phyloP scores from a whole-genome alignment of 2,797 vertebrate species.

The Lagodon rhomboides region DNA sequence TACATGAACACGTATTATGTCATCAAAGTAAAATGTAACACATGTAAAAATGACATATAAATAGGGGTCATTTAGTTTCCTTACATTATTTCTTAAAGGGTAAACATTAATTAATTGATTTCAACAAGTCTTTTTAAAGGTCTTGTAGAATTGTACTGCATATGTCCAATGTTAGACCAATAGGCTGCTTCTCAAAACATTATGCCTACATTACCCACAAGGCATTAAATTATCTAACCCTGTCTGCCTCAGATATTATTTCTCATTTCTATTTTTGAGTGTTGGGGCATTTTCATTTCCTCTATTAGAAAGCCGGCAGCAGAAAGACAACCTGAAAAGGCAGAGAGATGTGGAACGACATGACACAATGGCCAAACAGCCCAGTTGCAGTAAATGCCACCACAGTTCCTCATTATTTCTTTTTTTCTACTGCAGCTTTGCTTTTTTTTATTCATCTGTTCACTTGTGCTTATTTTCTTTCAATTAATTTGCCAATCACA shows the following conservation, averaged over 20 bases:
- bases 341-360: neutral
- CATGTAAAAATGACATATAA: neutral
- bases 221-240: too few relatives aligned
- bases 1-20: neutral
- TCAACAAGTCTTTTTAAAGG: too few relatives aligned
- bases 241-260: neutral
- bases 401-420: neutral
- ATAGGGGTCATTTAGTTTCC: too few relatives aligned
- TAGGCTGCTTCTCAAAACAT: too few relatives aligned
- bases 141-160: too few relatives aligned
- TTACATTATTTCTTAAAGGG: too few relatives aligned
- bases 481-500: neutral
- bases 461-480: neutral
- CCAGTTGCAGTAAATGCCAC: neutral
- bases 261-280: neutral
- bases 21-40: neutral
- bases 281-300: neutral
- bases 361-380: neutral
- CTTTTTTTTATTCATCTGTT: constrained; percentile 5
- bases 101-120: too few relatives aligned
- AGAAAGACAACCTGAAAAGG: neutral
- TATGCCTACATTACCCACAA: too few relatives aligned
- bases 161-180: too few relatives aligned
- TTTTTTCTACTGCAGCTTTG: neutral
- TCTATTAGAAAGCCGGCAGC: neutral